A percentile compares a stretch with the other conserved stretches of the same genome.
phyloP scores from a whole-genome alignment of 1,140 invertebrate species.

The Drosophila sturtevanti region DNA sequence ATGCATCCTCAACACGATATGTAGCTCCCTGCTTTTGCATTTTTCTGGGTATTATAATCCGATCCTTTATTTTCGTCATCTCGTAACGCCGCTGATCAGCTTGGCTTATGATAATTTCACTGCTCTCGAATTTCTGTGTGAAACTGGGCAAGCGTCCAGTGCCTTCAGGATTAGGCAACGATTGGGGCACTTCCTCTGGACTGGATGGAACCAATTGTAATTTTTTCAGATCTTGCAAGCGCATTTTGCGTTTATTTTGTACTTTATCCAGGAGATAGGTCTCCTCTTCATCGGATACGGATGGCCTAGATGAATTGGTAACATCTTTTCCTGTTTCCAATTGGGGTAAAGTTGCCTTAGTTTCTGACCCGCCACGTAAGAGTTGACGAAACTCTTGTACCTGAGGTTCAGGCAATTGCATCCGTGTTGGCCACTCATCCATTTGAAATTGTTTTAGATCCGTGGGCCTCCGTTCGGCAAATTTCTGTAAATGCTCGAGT shows the following conservation, averaged over 20 bases:
- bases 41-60: conserved; percentile 87
- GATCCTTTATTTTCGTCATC: conserved; percentile 81
- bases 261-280: conserved; percentile 75
- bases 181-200: neutral
- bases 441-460: conserved; percentile 48
- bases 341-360: neutral
- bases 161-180: conserved; percentile 53
- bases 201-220: conserved; percentile 21
- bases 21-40: conserved; percentile 85
- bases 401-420: conserved; percentile 62
- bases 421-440: conserved; percentile 51
- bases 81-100: conserved; percentile 65
- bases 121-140: conserved; percentile 78
- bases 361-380: conserved; percentile 57
- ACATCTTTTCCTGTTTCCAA: neutral
- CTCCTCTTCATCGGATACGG: conserved; percentile 59
- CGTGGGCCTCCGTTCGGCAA: conserved; percentile 67
- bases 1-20: conserved; percentile 89
- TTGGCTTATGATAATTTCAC: conserved; percentile 64
- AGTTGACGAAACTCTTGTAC: conserved; percentile 82
- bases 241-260: conserved; percentile 63
- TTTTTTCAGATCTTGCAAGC: conserved; percentile 61
- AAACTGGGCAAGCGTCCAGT: conserved; percentile 58
- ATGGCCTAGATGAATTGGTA: neutral
- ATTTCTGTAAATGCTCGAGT: conserved; percentile 86